Percentiles rank a stretch among this genome's conserved stretches.
phyloP scores from a whole-genome alignment of 2,113 vertebrate species.

The Taurulus bubalis region DNA sequence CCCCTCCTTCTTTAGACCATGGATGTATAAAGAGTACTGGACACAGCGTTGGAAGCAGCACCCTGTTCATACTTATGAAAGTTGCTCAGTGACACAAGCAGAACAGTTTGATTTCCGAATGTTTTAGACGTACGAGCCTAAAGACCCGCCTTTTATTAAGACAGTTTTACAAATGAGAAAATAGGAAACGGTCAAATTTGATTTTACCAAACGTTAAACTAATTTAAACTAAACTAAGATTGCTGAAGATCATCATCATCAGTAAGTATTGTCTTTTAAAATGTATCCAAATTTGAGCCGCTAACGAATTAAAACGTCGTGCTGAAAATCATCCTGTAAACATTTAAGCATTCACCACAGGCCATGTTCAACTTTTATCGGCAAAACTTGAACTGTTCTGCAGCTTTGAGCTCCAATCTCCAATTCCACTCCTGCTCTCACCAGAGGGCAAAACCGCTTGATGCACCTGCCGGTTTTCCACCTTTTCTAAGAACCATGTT shows the following conservation, averaged over 20 bases:
- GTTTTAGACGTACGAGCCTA: background rate
- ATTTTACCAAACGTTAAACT: background rate
- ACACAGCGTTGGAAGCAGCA: no score
- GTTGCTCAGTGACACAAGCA: no score
- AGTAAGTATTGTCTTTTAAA: background rate
- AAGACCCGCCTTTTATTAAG: no score
- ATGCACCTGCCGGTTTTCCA: conserved; percentile 32
- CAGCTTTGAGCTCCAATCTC: conserved; percentile 16
- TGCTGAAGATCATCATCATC: background rate
- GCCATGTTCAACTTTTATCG: no score
- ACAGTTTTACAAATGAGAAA: background rate
- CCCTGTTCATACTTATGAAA: no score
- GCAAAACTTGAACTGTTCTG: background rate
- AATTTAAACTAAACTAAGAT: background rate
- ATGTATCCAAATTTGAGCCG: no score
- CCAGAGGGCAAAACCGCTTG: conserved; percentile 21
- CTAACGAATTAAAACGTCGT: no score
- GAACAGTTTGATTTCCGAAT: no score
- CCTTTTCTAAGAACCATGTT: conserved; percentile 25
- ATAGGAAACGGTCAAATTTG: background rate
- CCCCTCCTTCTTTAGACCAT: no score
- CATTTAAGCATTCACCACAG: no score
- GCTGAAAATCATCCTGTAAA: no score
- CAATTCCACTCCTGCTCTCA: conserved; percentile 1
- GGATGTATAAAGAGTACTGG: no score